Conservation (phyloP, 2,113 vertebrate species). For the Myrmophylax atrothorax region DNA sequence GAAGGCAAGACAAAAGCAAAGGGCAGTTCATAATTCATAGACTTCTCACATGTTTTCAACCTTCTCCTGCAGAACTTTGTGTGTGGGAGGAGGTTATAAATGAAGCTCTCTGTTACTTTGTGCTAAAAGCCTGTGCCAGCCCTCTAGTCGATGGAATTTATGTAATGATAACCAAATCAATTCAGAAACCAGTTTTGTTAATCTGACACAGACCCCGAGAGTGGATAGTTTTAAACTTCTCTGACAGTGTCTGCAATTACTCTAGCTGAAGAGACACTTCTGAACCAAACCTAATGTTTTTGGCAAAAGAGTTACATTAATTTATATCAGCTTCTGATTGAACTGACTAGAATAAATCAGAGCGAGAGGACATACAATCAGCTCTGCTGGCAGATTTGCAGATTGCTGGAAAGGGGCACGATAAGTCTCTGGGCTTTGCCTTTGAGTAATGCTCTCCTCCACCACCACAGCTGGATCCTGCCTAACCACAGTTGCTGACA, state of each 20-base stretch:
- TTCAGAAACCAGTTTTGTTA: constrained; percentile 36
- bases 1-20: constrained; percentile 22
- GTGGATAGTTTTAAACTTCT: constrained; percentile 18
- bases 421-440: not conserved
- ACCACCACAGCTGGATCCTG: not conserved
- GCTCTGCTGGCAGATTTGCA: constrained; percentile 58
- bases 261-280: constrained; percentile 46
- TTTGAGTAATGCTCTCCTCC: constrained; percentile 39
- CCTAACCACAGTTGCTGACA: not conserved
- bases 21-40: constrained; percentile 33
- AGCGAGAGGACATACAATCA: not conserved
- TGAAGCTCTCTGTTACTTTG: not conserved
- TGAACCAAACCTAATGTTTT: constrained; percentile 40
- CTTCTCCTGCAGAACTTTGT: constrained; percentile 11
- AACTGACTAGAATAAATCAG: constrained; percentile 57
- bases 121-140: not conserved
- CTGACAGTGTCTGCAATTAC: constrained; percentile 34
- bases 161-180: constrained; percentile 49
- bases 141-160: constrained; percentile 10
- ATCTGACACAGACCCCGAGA: constrained; percentile 20
- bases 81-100: constrained; percentile 27
- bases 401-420: not conserved
- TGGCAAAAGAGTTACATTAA: constrained; percentile 24
- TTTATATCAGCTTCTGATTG: constrained; percentile 57
- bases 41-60: not conserved